Conservation (phyloP, 2,113 vertebrate species). For the Hippocampus abdominalis region DNA sequence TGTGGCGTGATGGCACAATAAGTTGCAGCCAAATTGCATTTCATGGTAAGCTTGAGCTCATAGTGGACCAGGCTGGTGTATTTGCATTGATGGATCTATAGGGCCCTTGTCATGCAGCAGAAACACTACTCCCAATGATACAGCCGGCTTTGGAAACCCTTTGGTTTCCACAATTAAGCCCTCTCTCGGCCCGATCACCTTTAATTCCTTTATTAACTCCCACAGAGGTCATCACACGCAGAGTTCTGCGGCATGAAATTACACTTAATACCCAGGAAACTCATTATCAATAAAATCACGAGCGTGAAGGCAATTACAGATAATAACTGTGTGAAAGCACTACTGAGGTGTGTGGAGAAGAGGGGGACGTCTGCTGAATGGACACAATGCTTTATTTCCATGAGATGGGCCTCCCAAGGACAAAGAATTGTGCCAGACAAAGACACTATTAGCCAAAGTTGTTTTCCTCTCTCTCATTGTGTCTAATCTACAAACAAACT, state of each 20-base stretch:
- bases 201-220: slow-evolving; percentile 69
- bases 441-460: slow-evolving; percentile 60
- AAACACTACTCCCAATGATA: slow-evolving; percentile 52
- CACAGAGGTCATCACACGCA: slow-evolving; percentile 67
- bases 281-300: slow-evolving; percentile 78
- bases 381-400: slow-evolving; percentile 58
- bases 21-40: slow-evolving; percentile 52
- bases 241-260: slow-evolving; percentile 73
- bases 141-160: slow-evolving; percentile 45
- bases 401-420: slow-evolving; percentile 60
- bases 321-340: slow-evolving; percentile 72
- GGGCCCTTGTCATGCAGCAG: slow-evolving; percentile 43
- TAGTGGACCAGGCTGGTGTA: slow-evolving; percentile 29
- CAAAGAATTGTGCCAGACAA: slow-evolving; percentile 65
- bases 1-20: slow-evolving; percentile 46
- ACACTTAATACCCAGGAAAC: slow-evolving; percentile 69
- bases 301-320: slow-evolving; percentile 75
- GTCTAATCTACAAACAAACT: slow-evolving; percentile 50
- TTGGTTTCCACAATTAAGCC: slow-evolving; percentile 56
- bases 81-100: slow-evolving; percentile 60
- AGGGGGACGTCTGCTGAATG: slow-evolving; percentile 47
- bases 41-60: slow-evolving; percentile 42
- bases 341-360: slow-evolving; percentile 50
- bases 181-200: slow-evolving; percentile 47
- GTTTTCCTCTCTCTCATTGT: slow-evolving; percentile 42